phyloP scores from a whole-genome alignment of 1,140 invertebrate species.

The Drosophila rufa region DNA sequence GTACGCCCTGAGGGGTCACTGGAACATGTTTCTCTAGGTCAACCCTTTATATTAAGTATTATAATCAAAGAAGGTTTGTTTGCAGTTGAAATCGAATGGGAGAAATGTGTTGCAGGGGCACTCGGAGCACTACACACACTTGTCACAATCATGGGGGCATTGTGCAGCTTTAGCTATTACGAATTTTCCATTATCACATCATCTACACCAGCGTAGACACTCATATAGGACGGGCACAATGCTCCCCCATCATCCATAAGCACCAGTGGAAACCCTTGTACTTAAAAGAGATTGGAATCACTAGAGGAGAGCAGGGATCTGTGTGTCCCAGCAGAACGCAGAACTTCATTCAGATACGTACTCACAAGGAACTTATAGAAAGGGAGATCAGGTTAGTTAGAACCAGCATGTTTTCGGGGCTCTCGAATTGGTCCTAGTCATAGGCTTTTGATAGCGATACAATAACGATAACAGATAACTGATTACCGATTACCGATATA shows the following conservation, averaged over 20 bases:
- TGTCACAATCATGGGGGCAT: conserved; percentile 51
- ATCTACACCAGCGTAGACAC: conserved; percentile 32
- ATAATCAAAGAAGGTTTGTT: conserved; percentile 1
- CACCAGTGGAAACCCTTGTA: conserved; percentile 47
- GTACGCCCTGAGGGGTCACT: conserved; percentile 25
- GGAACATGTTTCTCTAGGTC: neutral
- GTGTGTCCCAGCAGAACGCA: conserved; percentile 18
- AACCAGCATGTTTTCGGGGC: conserved; percentile 49
- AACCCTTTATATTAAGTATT: conserved; percentile 10
- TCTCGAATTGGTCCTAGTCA: conserved; percentile 68
- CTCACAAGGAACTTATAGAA: conserved; percentile 55
- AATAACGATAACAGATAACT: conserved; percentile 44
- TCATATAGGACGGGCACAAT: conserved; percentile 37
- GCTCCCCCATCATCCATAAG: conserved; percentile 26
- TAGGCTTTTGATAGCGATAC: conserved; percentile 70
- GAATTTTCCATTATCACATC: conserved; percentile 56
- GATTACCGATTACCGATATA: conserved; percentile 12
- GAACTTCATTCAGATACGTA: conserved; percentile 68
- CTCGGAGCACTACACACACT: conserved; percentile 20
- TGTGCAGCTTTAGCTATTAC: conserved; percentile 48
- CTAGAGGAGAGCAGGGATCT: conserved; percentile 30
- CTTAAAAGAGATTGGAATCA: conserved; percentile 51
- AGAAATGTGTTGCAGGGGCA: conserved; percentile 1
- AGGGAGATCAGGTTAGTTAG: conserved; percentile 64
- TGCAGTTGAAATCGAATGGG: neutral